Conservation (phyloP, 1,140 invertebrate species). For the Yoshiicerus persimilis region DNA sequence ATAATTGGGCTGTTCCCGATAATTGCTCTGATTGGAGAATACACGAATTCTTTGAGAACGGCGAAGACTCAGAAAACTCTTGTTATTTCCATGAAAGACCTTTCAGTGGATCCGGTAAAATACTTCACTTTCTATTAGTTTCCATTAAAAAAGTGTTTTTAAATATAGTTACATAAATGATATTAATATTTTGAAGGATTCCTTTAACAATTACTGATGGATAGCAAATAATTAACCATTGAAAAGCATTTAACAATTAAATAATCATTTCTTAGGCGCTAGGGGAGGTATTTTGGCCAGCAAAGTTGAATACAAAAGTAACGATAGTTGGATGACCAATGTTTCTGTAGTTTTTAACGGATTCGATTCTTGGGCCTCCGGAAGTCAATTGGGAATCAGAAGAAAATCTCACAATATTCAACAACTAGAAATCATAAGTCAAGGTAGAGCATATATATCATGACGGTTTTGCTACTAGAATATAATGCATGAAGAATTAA, state of each 20-base stretch:
- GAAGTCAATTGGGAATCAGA: not conserved
- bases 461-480: no score
- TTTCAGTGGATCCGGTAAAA: constrained; percentile 10
- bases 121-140: not conserved
- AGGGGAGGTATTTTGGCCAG: not conserved
- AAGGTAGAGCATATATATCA: not conserved
- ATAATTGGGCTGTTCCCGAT: not conserved
- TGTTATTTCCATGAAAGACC: not conserved
- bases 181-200: not conserved
- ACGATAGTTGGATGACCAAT: not conserved
- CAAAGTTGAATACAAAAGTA: not conserved
- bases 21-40: constrained; percentile 32
- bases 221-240: no score
- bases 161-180: not conserved
- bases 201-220: not conserved
- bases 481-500: not conserved
- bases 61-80: not conserved
- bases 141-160: no score
- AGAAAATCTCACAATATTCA: not conserved
- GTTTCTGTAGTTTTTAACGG: not conserved
- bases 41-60: constrained; percentile 3
- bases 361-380: not conserved
- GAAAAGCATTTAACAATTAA: not conserved
- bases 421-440: not conserved
- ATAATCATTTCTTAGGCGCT: not conserved